phyloP scores from a whole-genome alignment of 2,888 invertebrate genomes.

The Drosophila parthenogenetica region DNA sequence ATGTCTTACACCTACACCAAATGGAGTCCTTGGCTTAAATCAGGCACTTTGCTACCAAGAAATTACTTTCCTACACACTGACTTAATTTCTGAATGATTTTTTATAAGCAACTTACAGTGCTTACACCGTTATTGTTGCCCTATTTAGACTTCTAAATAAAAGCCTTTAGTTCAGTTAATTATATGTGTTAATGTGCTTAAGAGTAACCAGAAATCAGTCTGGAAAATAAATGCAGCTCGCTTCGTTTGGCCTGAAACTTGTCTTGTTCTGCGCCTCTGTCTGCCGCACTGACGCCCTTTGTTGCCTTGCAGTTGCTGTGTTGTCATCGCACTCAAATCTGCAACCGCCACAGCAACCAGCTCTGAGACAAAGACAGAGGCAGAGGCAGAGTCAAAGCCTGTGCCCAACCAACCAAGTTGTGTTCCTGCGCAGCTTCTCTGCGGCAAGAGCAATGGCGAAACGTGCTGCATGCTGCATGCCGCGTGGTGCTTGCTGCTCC shows the following conservation, averaged over 20 bases:
- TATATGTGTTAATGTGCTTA: background rate
- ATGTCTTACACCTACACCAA: conserved; percentile 58
- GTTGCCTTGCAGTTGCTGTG: conserved; percentile 39
- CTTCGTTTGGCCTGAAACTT: conserved; percentile 20
- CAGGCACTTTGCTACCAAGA: background rate
- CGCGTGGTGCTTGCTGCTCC: conserved; percentile 8
- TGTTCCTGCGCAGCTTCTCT: background rate
- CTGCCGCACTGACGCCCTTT: conserved; percentile 40
- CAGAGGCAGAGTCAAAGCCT: no score
- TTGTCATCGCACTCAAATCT: conserved; percentile 70
- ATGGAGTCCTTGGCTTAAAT: conserved; percentile 22
- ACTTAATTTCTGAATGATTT: no score
- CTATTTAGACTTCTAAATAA: background rate
- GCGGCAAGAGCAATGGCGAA: conserved; percentile 18
- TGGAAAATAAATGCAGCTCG: background rate
- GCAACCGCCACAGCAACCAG: conserved; percentile 62
- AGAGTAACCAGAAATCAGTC: conserved; percentile 37
- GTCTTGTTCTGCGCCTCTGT: conserved; percentile 44
- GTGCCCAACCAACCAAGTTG: no score
- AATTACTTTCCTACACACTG: no score
- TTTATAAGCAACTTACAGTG: background rate
- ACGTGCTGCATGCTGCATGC: conserved; percentile 15
- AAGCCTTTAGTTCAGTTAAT: background rate
- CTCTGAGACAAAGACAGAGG: background rate
- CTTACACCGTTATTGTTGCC: background rate